A percentile compares a stretch with the other conserved stretches of the same genome.
These are phyloP conservation scores for Augiades crinisus DNA, from an alignment of 2,888 invertebrate genomes.

Conservation along the genomic window DNA sequence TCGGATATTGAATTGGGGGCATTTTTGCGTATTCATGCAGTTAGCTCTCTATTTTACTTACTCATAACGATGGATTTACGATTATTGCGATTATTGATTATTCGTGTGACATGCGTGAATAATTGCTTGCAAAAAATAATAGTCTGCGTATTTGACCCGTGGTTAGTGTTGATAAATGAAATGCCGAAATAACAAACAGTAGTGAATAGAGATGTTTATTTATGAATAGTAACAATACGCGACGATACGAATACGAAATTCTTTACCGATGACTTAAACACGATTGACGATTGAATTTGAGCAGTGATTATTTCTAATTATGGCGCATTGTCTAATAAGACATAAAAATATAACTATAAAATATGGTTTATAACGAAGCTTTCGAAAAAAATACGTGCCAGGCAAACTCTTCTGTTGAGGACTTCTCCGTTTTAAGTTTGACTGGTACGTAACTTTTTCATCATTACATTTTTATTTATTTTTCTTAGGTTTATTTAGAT, in stretches of 20 bases:
- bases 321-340: too few species aligned
- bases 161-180: slow-evolving; percentile 17
- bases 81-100: slow-evolving; percentile 23
- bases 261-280: background rate
- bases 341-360: too few species aligned
- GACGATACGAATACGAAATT: background rate
- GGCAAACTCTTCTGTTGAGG: too few species aligned
- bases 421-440: too few species aligned
- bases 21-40: slow-evolving; percentile 66
- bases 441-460: too few species aligned
- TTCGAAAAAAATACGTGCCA: too few species aligned
- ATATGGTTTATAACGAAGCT: too few species aligned
- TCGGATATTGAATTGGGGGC: slow-evolving; percentile 59
- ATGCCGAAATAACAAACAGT: slow-evolving; percentile 19
- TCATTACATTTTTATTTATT: too few species aligned
- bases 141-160: slow-evolving; percentile 14
- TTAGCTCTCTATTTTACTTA: slow-evolving; percentile 19
- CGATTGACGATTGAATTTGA: background rate
- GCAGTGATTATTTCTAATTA: too few species aligned
- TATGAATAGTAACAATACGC: slow-evolving; percentile 7
- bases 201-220: slow-evolving; percentile 7
- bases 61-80: slow-evolving; percentile 24
- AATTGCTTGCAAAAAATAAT: slow-evolving; percentile 29
- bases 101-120: slow-evolving; percentile 30
- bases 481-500: too few species aligned